Conservation (phyloP, 2,113 vertebrate species). For the Thinocorus orbignyianus region DNA sequence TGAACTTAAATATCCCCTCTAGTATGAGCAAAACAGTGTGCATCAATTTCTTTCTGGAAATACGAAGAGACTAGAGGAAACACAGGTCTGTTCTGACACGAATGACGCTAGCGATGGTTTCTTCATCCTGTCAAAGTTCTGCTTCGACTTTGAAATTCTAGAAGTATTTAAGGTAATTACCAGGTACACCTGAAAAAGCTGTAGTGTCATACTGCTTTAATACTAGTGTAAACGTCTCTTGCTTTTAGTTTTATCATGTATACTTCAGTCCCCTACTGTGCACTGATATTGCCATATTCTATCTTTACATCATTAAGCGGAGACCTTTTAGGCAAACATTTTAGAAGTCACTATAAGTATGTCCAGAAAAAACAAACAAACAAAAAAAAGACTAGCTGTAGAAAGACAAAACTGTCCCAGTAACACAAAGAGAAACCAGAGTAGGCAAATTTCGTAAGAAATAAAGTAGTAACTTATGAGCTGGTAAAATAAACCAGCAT, state of each 20-base stretch:
- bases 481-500: neutral
- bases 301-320: fast-evolving
- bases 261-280: neutral
- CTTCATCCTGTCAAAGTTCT: neutral
- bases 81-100: neutral
- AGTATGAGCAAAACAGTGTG: neutral
- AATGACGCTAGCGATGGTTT: neutral
- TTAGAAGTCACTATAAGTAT: neutral
- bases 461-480: neutral
- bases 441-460: neutral
- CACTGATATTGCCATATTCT: neutral
- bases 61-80: neutral
- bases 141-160: neutral
- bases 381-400: neutral
- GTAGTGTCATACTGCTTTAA: neutral
- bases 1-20: neutral
- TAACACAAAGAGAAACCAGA: neutral
- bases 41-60: neutral
- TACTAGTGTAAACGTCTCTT: neutral
- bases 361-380: neutral
- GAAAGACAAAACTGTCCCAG: neutral
- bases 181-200: neutral
- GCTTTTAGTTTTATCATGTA: neutral
- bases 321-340: neutral
- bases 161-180: neutral